phyloP scores from a whole-genome alignment of 64 coral and sea anemone genomes.

The Actinia equina region DNA sequence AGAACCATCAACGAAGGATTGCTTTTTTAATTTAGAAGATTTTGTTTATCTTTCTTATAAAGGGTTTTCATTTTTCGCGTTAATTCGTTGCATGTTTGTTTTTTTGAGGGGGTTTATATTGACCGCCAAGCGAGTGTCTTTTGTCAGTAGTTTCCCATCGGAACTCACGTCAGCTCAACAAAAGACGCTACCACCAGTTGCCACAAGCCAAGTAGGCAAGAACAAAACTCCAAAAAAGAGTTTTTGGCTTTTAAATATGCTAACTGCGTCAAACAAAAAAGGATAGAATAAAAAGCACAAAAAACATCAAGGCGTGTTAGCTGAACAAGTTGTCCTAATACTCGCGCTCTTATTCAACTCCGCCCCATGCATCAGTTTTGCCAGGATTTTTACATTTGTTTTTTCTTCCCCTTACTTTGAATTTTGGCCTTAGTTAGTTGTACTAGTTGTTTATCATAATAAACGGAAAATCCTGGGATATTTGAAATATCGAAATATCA shows the following conservation, averaged over 20 bases:
- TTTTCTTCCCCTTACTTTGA: too few species aligned
- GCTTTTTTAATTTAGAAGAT: neutral
- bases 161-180: neutral
- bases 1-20: neutral
- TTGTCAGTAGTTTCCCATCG: neutral
- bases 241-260: neutral
- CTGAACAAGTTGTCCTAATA: neutral
- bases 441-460: too few species aligned
- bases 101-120: neutral
- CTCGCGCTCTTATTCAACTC: too few species aligned
- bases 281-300: neutral
- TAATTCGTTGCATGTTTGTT: neutral
- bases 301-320: neutral
- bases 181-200: neutral
- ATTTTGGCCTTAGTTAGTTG: too few species aligned
- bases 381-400: too few species aligned
- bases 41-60: slow-evolving; percentile 14
- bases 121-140: neutral
- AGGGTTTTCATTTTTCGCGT: neutral
- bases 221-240: neutral
- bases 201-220: neutral
- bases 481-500: too few species aligned
- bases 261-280: neutral
- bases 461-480: too few species aligned
- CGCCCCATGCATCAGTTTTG: too few species aligned